Percentiles rank a stretch among this genome's conserved stretches.
phyloP scores from a whole-genome alignment of 2,888 invertebrate genomes.

The Brachypalpus laphriformis region DNA sequence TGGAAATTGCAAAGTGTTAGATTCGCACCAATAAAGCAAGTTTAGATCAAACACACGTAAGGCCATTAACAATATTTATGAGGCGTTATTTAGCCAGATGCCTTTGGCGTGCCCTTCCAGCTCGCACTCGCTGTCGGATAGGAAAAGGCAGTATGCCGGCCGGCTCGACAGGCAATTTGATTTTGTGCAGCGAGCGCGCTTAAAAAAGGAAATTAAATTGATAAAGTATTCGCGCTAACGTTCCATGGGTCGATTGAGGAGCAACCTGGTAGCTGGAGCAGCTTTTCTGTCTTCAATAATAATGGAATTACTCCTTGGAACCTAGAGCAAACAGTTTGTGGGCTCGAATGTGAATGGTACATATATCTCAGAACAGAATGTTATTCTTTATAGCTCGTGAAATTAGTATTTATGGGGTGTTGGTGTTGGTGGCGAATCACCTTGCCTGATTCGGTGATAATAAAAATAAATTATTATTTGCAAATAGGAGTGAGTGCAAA shows the following conservation, averaged over 20 bases:
- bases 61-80: conserved; percentile 76
- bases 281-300: conserved; percentile 52
- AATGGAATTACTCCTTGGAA: conserved; percentile 53
- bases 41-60: conserved; percentile 75
- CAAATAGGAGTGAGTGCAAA: neutral
- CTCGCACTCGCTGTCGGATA: neutral
- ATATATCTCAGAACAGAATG: conserved; percentile 76
- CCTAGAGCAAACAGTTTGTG: conserved; percentile 48
- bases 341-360: conserved; percentile 45
- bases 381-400: conserved; percentile 82
- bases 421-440: conserved; percentile 62
- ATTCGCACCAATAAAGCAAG: conserved; percentile 74
- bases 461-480: conserved; percentile 74
- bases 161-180: conserved; percentile 69
- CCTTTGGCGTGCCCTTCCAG: conserved; percentile 42
- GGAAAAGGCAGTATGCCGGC: conserved; percentile 31
- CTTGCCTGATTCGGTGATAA: conserved; percentile 66
- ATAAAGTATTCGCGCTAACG: conserved; percentile 74
- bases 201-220: conserved; percentile 75
- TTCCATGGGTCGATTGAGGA: conserved; percentile 57
- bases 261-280: conserved; percentile 38
- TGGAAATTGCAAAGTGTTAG: conserved; percentile 71
- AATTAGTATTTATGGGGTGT: conserved; percentile 82
- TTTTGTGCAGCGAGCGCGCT: conserved; percentile 71
- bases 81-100: conserved; percentile 73